Base-by-base conservation (phyloP, 2,888 invertebrate species). In the Agrotis segetum region DNA sequence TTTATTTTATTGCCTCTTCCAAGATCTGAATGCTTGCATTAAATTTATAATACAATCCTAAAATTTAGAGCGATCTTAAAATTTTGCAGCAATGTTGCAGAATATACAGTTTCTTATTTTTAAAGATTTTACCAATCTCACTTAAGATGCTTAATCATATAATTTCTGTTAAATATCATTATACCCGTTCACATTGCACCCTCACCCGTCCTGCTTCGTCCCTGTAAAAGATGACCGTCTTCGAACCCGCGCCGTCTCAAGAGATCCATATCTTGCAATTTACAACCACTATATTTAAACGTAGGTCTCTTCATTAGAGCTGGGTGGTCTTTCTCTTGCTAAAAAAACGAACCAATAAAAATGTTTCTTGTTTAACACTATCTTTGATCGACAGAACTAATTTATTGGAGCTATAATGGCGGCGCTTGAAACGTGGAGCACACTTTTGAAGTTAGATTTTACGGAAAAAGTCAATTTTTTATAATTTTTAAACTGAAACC, bases 201-300 rank as follows among this genome's bases (percentile, higher is more conserved):
- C 44, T 3, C 11, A 3, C 16, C 7, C 19, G 16, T 3, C 61
- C 46, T 55, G 68, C 9, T 82, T 55, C 76, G 60, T 77, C 82
- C 65, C 84, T 74, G 86, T 74, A 72, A 67, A 79, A 67, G 71
- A 83, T 88, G 89, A 88, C 88, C 87, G 88, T 79, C 75, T 77
- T 70, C 88, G 86, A 88, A 89, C 87, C 81, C 85, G 79, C 81
- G 76, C 80, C 79, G 84, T 85, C 86, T 86, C 84, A 80, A 77
- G 79, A 83, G 83, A 82, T 81, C 67, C 74, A 71, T 77, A 86
- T 83, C 83, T 70, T 73, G 76, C 67, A 82, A 79, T 80, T 77
- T 77, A 81, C 71, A 75, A 77, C 67, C 75, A 79, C 81, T 83
- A 83, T 81, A 83, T 83, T 81, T 87, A 84, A 84, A 81, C 79